Percentiles rank a stretch among this genome's conserved stretches.
These are phyloP conservation scores for Hemibagrus guttatus DNA, from an alignment of 2,797 vertebrate genomes.

Conservation along the genomic window DNA sequence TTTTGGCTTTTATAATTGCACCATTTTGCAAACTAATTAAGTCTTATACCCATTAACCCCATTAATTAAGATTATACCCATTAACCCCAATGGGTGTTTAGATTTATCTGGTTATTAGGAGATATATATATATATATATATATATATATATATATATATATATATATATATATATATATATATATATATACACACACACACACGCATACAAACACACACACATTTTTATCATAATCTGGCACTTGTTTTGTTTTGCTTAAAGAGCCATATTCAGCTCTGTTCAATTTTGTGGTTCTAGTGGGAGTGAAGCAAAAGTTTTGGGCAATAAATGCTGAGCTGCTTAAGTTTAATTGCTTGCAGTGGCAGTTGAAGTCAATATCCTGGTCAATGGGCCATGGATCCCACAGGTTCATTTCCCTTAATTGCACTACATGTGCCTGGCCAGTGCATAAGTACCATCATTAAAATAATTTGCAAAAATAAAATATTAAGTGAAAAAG, in stretches of 20 bases:
- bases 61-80: neutral
- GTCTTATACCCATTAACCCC: neutral
- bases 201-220: no score
- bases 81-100: neutral
- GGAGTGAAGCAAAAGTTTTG: slow-evolving; percentile 59
- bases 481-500: slow-evolving; percentile 22
- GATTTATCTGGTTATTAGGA: neutral
- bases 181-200: no score
- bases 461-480: slow-evolving; percentile 71
- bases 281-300: slow-evolving; percentile 38
- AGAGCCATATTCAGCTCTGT: slow-evolving; percentile 17
- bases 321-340: slow-evolving; percentile 68
- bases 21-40: neutral
- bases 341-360: slow-evolving; percentile 80
- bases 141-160: no score
- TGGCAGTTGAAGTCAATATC: slow-evolving; percentile 82
- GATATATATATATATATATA: no score
- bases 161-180: no score
- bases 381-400: slow-evolving; percentile 78
- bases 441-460: slow-evolving; percentile 76
- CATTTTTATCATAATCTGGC: neutral
- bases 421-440: slow-evolving; percentile 77
- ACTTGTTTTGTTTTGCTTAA: slow-evolving; percentile 5
- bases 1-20: neutral
- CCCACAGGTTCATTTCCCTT: slow-evolving; percentile 77